A percentile compares a stretch with the other conserved stretches of the same genome.
Conservation (phyloP, 1,140 invertebrate genomes). For the Globodera rostochiensis region DNA sequence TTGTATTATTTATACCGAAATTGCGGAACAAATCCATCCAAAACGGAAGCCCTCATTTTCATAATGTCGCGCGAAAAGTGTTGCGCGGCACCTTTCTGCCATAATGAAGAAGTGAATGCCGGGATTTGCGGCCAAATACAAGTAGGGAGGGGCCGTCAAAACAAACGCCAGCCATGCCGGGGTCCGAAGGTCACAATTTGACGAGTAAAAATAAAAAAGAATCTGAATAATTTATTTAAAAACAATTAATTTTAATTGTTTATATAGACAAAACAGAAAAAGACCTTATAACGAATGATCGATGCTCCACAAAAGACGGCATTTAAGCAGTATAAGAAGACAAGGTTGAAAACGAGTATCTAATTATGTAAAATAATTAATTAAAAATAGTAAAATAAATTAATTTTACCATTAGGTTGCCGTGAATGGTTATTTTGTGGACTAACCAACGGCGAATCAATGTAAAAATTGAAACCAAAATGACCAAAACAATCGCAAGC, state of each 20-base stretch:
- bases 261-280: not conserved
- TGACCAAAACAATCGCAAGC: not conserved
- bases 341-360: not conserved
- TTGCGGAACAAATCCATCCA: not conserved
- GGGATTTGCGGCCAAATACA: slow-evolving; percentile 17
- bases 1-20: not conserved
- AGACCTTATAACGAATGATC: not conserved
- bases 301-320: not conserved
- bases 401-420: not conserved
- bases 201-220: not conserved
- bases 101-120: slow-evolving; percentile 20
- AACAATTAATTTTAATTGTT: not conserved
- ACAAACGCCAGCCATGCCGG: slow-evolving; percentile 16
- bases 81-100: slow-evolving; percentile 10
- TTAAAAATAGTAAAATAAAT: not conserved
- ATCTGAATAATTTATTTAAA: not conserved
- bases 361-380: not conserved
- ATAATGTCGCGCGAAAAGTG: slow-evolving; percentile 13
- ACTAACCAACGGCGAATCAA: not conserved
- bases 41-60: slow-evolving; percentile 7
- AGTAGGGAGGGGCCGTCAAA: not conserved
- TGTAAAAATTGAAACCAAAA: not conserved
- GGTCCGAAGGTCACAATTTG: not conserved
- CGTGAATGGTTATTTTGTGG: not conserved
- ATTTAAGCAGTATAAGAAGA: not conserved